Conservation (phyloP, 1,140 invertebrate genomes). For the Pentalonia nigronervosa region DNA sequence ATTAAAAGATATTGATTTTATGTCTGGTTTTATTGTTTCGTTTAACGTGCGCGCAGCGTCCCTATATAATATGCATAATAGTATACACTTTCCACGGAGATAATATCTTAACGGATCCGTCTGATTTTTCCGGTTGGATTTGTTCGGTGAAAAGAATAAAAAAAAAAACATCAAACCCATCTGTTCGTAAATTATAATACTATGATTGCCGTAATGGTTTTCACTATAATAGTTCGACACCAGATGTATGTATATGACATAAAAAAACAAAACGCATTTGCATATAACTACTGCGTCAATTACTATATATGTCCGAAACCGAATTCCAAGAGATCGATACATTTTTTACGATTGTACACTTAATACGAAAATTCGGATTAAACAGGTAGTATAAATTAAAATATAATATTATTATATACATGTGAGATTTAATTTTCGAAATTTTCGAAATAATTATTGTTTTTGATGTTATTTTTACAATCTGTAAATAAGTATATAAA, state of each 20-base stretch:
- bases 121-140: not conserved
- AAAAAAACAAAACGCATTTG: not conserved
- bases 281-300: not conserved
- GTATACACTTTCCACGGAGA: not conserved
- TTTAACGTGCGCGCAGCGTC: not conserved
- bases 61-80: not conserved
- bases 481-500: no score
- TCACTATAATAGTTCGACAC: not conserved
- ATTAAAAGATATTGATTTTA: conserved; percentile 42
- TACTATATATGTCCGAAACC: not conserved
- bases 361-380: not conserved
- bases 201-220: not conserved
- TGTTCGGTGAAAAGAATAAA: not conserved
- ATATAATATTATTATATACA: not conserved
- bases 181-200: not conserved
- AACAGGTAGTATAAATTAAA: not conserved
- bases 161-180: not conserved
- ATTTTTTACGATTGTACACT: no score
- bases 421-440: not conserved
- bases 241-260: not conserved
- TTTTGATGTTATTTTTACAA: no score
- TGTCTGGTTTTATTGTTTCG: conserved; percentile 35
- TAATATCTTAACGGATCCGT: conserved; percentile 1
- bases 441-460: not conserved
- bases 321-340: not conserved